Evolutionary conservation across 2,888 invertebrate species (phyloP).

Genomic region (Panzeria rudis): DNA sequence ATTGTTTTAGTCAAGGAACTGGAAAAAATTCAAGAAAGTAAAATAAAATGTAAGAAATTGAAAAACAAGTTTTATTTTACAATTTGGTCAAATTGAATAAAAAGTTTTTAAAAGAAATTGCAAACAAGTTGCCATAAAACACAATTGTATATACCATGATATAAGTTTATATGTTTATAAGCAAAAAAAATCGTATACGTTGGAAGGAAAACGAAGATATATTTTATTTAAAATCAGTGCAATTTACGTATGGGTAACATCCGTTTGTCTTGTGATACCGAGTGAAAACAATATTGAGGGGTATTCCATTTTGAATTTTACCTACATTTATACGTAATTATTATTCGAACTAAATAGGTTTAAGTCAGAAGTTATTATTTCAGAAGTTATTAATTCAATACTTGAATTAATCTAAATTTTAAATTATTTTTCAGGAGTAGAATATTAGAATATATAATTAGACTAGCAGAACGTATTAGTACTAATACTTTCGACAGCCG

Average conservation of each 20-base stretch:
- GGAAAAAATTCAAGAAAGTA: neutral
- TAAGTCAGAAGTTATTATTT: too few species aligned
- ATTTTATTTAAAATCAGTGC: constrained; percentile 30
- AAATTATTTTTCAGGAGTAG: too few species aligned
- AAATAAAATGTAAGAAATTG: constrained; percentile 9
- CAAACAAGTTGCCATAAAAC: constrained; percentile 3
- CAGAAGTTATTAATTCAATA: too few species aligned
- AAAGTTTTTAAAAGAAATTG: constrained; percentile 24
- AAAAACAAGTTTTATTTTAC: constrained; percentile 15
- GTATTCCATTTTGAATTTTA: neutral
- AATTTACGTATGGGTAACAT: constrained; percentile 30
- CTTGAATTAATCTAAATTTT: too few species aligned
- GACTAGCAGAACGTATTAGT: too few species aligned
- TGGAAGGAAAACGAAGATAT: neutral
- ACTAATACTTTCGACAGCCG: too few species aligned
- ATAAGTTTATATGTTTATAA: neutral
- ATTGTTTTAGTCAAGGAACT: constrained; percentile 43
- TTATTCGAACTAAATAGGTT: too few species aligned
- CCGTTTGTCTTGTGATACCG: constrained; percentile 3
- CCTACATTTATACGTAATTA: too few species aligned
- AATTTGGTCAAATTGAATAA: constrained; percentile 60
- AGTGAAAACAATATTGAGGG: neutral
- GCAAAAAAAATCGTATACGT: neutral
- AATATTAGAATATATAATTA: too few species aligned
- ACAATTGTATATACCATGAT: neutral